Evolutionary conservation across 2,888 invertebrate species (phyloP).

Genomic region (Gastracanthus pulcherrimus): DNA sequence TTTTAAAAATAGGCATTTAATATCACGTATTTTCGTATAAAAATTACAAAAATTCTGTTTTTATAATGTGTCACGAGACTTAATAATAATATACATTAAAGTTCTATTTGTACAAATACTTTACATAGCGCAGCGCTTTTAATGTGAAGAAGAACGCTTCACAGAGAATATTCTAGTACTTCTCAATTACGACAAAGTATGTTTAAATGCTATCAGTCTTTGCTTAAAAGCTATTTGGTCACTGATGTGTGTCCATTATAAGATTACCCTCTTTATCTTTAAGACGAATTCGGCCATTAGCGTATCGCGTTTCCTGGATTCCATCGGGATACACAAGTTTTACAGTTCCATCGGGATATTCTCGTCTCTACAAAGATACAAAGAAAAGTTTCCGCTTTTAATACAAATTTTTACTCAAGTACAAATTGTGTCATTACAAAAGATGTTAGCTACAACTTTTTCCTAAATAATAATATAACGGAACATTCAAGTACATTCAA

Average conservation of each 20-base stretch:
- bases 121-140: constrained; percentile 1
- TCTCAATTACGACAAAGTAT: constrained; percentile 17
- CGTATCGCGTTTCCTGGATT: constrained; percentile 93
- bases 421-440: too few species aligned
- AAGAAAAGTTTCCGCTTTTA: too few species aligned
- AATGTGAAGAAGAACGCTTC: constrained; percentile 29
- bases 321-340: constrained; percentile 94
- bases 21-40: constrained; percentile 23
- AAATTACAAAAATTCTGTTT: constrained; percentile 30
- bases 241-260: constrained; percentile 83
- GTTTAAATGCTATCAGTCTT: constrained; percentile 45
- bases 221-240: constrained; percentile 35
- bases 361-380: constrained; percentile 83
- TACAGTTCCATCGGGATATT: constrained; percentile 95
- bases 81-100: constrained; percentile 24
- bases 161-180: constrained; percentile 28
- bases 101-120: constrained; percentile 34
- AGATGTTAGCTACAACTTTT: too few species aligned
- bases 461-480: too few species aligned
- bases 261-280: constrained; percentile 92
- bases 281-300: constrained; percentile 90
- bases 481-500: too few species aligned
- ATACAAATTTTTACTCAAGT: too few species aligned
- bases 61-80: neutral
- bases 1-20: neutral